Evolutionary conservation across 1,140 invertebrate species (phyloP), one percentile per base, ranked within the genome.

Genomic region (Aphelenchoides avenae): DNA sequence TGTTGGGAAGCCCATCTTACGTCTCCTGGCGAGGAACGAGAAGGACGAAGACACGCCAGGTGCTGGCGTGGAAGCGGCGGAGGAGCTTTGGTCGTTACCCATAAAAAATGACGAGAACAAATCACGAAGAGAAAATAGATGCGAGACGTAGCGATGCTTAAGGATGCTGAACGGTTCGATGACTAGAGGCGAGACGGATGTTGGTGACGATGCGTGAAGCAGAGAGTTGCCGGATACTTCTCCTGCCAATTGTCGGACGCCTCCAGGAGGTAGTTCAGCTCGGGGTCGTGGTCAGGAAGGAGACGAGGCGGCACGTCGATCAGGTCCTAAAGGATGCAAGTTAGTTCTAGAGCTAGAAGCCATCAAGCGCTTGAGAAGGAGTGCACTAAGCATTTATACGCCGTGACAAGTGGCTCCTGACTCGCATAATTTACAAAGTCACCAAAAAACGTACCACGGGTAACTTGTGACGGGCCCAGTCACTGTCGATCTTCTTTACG

Each of bases 51-150:
- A 43, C n/a, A 58, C 48, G 22, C 56, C 56, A 22, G 20, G n/a
- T n/a, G n/a, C n/a, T n/a, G n/a, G n/a, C n/a, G n/a, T n/a, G n/a
- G n/a, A n/a, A n/a, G n/a, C n/a, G n/a, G n/a, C n/a, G n/a, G n/a
- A n/a, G n/a, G n/a, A n/a, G n/a, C 56, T 57, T 39, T 58, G 56
- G 26, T 61, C 58, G 39, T 61, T 61, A 43, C 58, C 58, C 58
- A 61, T 61, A 52, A 15, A 26, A n/a, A 4, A 57, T 34, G 29
- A 42, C 44, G 49, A 52, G 30, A 33, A 41, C 49, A 51, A 51
- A 13, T 9, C 49, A 20, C 40, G 26, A 15, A 33, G 26, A 27
- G 49, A 7, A 15, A 48, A 51, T 27, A 26, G 33, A 15, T 51
- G 29, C 22, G 29, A 26, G 44, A 51, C 27, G 22, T 51, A 26